Base-by-base conservation (phyloP, 2,113 vertebrate genomes). In the Redunca redunca region DNA sequence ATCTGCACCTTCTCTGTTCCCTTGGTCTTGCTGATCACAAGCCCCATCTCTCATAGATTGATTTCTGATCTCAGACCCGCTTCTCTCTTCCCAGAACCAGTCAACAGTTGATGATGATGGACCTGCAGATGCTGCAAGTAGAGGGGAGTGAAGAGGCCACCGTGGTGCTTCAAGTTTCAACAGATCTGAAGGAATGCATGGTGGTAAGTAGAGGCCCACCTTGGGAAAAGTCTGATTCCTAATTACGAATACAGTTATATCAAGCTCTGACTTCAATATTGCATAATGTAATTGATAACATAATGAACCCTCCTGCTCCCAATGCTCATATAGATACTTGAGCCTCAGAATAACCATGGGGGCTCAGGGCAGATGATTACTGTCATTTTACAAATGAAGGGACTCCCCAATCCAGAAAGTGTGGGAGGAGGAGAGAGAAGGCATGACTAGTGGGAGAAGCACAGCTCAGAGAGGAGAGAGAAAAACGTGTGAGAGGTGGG, bases 121-220 rank as follows among this genome's bases (percentile, higher is more conserved):
- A 62, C 1, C 0, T 96, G 2, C 0, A 50, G 0, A 0, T 84
- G 9, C 83, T 84, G 21, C 0, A 0, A 0, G 0, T 0, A 36
- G 0, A 0, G 0, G 0, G 0, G 33, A 2, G 28, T 17, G 30
- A 98, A 0, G 52, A 67, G 1, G 1, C 95, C 25, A 0, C 14
- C 0, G 0, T 77, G 46, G 13, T 0, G 0, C 30, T 97, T 7
- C 0, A 0, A 6, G 1, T 98, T 26, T 0, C 0, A 40, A 92
- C 97, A 30, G 8, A 96, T 17, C 3, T 96, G 57, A 64, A 0
- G 33, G 96, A 97, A 94, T 97, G 94, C 2, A 33, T 97, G 67
- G 97, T 96, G 91, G 97, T 95, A 90, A 97, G 95, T 94, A 57
- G n/a, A 67, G 2, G 28, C 17, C 21, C 19, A 46, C 50, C 26